Evolutionary conservation across 2,797 vertebrate genomes (phyloP).

Genomic region (Chelon auratus): DNA sequence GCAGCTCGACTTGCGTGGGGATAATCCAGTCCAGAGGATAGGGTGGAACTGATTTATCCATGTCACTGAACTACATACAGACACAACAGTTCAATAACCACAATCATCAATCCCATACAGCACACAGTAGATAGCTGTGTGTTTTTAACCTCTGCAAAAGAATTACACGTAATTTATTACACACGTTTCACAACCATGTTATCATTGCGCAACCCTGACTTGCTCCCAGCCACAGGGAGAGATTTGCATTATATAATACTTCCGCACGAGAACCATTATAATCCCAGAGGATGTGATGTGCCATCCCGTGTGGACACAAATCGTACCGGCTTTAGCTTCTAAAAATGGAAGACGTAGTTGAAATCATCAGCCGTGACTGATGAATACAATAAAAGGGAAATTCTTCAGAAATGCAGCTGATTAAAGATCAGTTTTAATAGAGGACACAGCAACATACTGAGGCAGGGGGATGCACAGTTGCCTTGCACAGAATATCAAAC

Average conservation of each 20-base stretch:
- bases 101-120: neutral
- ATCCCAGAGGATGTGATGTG: constrained; percentile 36
- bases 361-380: neutral
- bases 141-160: too few relatives aligned
- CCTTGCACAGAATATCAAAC: constrained; percentile 11
- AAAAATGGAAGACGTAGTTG: constrained; percentile 19
- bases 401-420: neutral
- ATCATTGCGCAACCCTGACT: constrained; percentile 31
- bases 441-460: neutral
- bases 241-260: constrained; percentile 70
- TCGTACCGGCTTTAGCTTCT: constrained; percentile 5
- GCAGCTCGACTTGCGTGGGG: neutral
- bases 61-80: neutral
- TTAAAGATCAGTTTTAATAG: neutral
- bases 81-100: neutral
- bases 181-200: constrained; percentile 1
- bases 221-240: constrained; percentile 46
- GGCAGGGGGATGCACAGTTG: neutral
- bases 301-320: neutral
- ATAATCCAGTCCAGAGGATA: neutral
- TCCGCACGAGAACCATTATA: constrained; percentile 51
- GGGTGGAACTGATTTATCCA: neutral
- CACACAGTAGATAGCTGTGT: neutral
- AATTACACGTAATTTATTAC: neutral
- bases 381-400: too few relatives aligned